A percentile compares a stretch with the other conserved stretches of the same genome.
phyloP scores from a whole-genome alignment of 1,140 invertebrate species.

The Magallana ariakensis region DNA sequence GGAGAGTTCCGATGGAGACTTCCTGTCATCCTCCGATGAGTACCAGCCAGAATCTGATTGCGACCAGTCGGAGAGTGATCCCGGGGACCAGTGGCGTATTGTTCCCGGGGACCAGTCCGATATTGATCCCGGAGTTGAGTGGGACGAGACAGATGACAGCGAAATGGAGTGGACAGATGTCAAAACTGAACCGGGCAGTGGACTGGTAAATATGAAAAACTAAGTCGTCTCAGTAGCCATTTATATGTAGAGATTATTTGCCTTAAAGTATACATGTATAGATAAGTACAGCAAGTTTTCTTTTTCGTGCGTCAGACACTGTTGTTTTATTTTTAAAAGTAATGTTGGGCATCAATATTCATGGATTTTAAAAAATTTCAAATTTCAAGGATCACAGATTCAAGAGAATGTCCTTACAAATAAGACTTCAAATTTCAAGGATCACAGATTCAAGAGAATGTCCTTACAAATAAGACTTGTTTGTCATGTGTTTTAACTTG shows the following conservation, averaged over 20 bases:
- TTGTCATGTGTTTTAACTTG: too few relatives aligned
- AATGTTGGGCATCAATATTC: background rate
- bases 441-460: too few relatives aligned
- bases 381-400: too few relatives aligned
- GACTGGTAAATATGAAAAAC: background rate
- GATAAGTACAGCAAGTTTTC: too few relatives aligned
- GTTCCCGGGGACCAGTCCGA: background rate
- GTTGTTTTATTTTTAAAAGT: background rate
- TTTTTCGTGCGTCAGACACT: too few relatives aligned
- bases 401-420: too few relatives aligned
- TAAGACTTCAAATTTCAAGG: too few relatives aligned
- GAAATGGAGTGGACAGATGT: background rate
- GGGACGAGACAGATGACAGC: background rate
- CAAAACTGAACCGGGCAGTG: conserved; percentile 7
- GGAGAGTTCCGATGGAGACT: background rate
- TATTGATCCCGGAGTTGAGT: background rate
- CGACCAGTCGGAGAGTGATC: background rate
- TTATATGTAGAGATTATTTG: too few relatives aligned
- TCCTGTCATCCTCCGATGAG: background rate
- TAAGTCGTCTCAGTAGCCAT: too few relatives aligned
- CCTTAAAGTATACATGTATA: too few relatives aligned
- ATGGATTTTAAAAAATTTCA: background rate
- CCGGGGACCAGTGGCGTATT: too few relatives aligned
- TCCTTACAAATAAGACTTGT: too few relatives aligned
- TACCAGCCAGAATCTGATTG: conserved; percentile 7